Conservation (phyloP, 2,797 vertebrate species). For the Tarsius wallacei region DNA sequence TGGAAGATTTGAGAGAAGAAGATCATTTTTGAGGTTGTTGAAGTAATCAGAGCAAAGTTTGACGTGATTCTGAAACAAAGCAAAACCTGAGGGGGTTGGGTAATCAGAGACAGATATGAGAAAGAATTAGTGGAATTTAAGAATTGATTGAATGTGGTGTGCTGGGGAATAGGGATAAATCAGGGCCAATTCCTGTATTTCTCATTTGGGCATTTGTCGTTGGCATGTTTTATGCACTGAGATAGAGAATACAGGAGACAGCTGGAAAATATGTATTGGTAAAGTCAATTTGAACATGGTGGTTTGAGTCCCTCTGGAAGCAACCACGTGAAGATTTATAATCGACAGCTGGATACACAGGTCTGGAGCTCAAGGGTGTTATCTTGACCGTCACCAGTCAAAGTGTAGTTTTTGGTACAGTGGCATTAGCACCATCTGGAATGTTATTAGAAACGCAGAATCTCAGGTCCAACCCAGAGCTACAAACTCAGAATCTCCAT, state of each 20-base stretch:
- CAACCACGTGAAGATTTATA: not conserved
- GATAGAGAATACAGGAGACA: not conserved
- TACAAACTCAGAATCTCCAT: not conserved
- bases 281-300: not conserved
- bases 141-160: not conserved
- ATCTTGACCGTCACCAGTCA: not conserved
- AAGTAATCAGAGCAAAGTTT: not conserved
- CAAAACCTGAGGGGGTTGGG: not conserved
- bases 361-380: not conserved
- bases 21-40: not conserved
- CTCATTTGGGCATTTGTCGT: not conserved
- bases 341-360: not conserved
- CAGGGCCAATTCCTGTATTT: not conserved
- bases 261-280: not conserved
- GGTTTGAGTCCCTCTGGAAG: not conserved
- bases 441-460: not conserved
- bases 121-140: not conserved
- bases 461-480: not conserved
- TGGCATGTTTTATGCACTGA: not conserved
- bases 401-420: not conserved
- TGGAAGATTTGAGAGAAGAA: not conserved
- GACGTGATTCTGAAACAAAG: not conserved
- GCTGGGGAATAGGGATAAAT: not conserved
- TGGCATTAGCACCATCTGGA: not conserved
- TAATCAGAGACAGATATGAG: not conserved